phyloP scores from a whole-genome alignment of 2,113 vertebrate species.

The human (Homo sapiens) region DNA sequence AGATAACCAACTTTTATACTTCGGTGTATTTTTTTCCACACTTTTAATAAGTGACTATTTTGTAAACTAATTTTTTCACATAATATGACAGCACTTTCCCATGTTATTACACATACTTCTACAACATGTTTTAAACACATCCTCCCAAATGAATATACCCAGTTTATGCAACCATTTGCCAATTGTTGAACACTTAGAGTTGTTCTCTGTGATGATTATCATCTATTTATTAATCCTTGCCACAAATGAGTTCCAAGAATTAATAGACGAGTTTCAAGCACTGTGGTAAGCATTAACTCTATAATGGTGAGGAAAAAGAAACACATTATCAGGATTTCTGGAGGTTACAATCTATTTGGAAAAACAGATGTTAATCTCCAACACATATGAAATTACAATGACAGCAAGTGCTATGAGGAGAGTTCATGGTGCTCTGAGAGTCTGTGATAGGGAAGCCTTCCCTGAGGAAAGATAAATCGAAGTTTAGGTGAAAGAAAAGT shows the following conservation, averaged over 20 bases:
- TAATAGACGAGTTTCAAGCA: not conserved
- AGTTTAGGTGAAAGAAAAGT: slow-evolving; percentile 54
- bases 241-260: slow-evolving; percentile 1
- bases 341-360: slow-evolving; percentile 28
- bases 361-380: slow-evolving; percentile 31
- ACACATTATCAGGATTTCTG: slow-evolving; percentile 48
- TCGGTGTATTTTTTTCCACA: not conserved
- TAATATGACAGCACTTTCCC: slow-evolving; percentile 30
- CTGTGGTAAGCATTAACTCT: not conserved
- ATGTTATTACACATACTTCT: not conserved
- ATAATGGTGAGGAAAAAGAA: slow-evolving; percentile 44
- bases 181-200: not conserved
- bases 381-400: slow-evolving; percentile 50
- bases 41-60: slow-evolving; percentile 51
- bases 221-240: slow-evolving; percentile 19
- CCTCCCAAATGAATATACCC: not conserved
- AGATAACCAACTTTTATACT: slow-evolving; percentile 21
- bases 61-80: slow-evolving; percentile 32
- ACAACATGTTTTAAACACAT: slow-evolving; percentile 49
- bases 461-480: slow-evolving; percentile 51
- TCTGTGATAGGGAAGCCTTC: slow-evolving; percentile 60
- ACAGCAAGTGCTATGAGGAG: slow-evolving; percentile 48
- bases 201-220: slow-evolving; percentile 18
- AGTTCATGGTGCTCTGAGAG: slow-evolving; percentile 39
- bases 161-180: slow-evolving; percentile 39